A percentile compares a stretch with the other conserved stretches of the same genome.
Conservation (phyloP, 2,888 invertebrate species). For the Troides aeacus region DNA sequence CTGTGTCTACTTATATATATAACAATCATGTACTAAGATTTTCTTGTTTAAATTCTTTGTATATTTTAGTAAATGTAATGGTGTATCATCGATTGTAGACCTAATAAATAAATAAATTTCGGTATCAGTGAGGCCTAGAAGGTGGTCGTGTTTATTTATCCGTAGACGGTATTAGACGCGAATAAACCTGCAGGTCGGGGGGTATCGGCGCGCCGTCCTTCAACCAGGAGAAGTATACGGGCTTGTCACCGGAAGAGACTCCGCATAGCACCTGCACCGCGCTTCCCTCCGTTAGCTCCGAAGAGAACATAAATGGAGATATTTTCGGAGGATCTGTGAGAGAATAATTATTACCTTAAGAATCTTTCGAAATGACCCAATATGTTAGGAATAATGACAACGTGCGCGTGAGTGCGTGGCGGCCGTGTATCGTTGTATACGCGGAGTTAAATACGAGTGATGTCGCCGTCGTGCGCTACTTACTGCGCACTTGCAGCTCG, state of each 20-base stretch:
- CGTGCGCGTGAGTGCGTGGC: not conserved
- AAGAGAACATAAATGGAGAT: conserved; percentile 91
- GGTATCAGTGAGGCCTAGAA: not conserved
- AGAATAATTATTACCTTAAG: too few relatives aligned
- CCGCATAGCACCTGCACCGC: conserved; percentile 90
- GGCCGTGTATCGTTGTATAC: not conserved
- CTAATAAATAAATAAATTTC: too few relatives aligned
- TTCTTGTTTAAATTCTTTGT: too few relatives aligned
- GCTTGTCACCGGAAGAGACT: conserved; percentile 85
- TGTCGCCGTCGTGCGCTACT: conserved; percentile 44
- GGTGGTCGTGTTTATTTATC: not conserved
- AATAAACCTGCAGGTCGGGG: conserved; percentile 79
- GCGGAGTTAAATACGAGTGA: not conserved
- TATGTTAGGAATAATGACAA: too few relatives aligned
- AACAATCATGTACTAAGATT: too few relatives aligned
- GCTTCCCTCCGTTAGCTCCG: conserved; percentile 89
- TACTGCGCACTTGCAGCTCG: conserved; percentile 85
- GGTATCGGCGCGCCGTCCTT: conserved; percentile 83
- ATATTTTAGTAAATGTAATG: too few relatives aligned
- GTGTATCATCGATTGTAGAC: too few relatives aligned
- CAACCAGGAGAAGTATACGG: conserved; percentile 84
- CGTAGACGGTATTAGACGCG: not conserved
- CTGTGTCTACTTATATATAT: too few relatives aligned
- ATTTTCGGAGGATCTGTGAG: conserved; percentile 88
- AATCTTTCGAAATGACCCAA: too few relatives aligned